These are phyloP conservation scores for Ctenodactylus gundi DNA, from an alignment of 2,113 vertebrate species.

Conservation along the genomic window DNA sequence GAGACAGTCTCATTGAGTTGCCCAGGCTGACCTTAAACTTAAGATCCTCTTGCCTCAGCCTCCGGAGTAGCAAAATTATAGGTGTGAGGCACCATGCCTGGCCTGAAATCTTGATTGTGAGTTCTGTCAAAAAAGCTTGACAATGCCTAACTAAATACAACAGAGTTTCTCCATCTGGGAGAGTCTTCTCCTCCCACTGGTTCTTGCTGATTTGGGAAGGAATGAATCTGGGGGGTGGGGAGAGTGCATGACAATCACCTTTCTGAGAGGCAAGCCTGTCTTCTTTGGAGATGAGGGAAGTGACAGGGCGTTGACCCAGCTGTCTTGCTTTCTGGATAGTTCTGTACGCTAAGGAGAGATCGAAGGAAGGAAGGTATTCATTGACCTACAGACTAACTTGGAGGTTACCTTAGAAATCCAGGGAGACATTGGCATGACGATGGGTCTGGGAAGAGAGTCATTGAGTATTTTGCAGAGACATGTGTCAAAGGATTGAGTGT, in stretches of 20 bases:
- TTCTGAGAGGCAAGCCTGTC: not conserved
- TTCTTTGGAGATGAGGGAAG: not conserved
- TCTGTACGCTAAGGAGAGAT: not conserved
- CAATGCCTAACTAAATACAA: not conserved
- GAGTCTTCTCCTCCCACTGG: not conserved
- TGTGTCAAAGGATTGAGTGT: not conserved
- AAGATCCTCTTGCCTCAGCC: not conserved
- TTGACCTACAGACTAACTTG: not conserved
- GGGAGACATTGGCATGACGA: not conserved
- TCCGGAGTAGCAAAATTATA: not conserved
- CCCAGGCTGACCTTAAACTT: not conserved
- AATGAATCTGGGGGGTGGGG: not conserved
- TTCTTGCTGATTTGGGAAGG: not conserved
- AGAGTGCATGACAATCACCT: not conserved
- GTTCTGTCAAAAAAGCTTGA: not conserved
- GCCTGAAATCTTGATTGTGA: not conserved
- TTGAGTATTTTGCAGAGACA: not conserved
- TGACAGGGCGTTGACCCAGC: not conserved
- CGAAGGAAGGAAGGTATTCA: not conserved
- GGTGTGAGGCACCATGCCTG: not conserved
- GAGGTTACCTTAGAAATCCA: not conserved
- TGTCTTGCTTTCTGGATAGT: not conserved
- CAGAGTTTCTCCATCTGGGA: not conserved
- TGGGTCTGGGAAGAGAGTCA: not conserved
- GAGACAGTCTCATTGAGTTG: not conserved